Conservation (phyloP, 1,140 invertebrate genomes). For the Saxidomus purpurata region DNA sequence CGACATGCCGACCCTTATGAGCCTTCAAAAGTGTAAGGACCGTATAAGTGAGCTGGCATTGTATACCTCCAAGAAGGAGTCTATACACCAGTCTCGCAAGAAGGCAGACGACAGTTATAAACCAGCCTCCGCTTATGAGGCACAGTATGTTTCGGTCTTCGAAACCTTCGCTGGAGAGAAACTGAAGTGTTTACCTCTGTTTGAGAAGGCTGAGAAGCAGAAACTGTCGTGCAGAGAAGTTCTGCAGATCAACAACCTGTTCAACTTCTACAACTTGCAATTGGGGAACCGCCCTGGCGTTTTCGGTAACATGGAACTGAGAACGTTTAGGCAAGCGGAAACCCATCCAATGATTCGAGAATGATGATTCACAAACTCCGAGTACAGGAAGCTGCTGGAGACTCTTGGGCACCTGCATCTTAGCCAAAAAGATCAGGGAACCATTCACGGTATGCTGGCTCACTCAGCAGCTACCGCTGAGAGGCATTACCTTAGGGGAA, state of each 20-base stretch:
- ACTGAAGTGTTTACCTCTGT: not conserved
- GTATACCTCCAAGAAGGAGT: no score
- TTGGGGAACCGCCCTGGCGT: not conserved
- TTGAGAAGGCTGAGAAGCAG: not conserved
- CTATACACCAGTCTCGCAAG: not conserved
- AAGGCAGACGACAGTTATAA: not conserved
- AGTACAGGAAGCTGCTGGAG: not conserved
- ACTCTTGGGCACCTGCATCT: not conserved
- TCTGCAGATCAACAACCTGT: not conserved
- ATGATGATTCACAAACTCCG: not conserved
- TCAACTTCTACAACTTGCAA: not conserved
- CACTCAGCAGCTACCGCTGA: not conserved
- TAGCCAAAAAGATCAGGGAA: not conserved
- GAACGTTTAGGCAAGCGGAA: no score
- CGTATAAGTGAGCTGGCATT: no score
- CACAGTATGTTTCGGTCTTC: not conserved
- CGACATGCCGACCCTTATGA: not conserved
- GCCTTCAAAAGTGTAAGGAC: no score
- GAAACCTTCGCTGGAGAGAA: not conserved
- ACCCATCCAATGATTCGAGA: no score
- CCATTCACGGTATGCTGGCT: not conserved
- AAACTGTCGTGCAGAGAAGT: not conserved
- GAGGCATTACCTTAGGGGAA: not conserved
- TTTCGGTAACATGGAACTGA: not conserved
- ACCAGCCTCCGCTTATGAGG: no score